Evolutionary conservation across 2,888 invertebrate species (phyloP).

Genomic region (Augiades crinisus): DNA sequence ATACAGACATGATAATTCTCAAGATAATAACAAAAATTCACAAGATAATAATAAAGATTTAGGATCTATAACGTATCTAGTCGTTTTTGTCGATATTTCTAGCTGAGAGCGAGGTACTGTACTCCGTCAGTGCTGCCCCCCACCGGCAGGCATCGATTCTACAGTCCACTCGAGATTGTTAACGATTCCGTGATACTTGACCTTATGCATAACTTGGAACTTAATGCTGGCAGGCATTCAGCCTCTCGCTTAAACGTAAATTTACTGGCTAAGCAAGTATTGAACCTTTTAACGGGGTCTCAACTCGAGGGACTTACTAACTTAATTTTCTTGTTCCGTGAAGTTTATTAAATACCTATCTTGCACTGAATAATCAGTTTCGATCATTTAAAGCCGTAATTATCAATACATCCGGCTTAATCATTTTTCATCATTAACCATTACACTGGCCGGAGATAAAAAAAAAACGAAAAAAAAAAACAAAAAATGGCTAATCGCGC

Average conservation of each 20-base stretch:
- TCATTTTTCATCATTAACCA: conserved; percentile 8
- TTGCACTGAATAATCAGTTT: background rate
- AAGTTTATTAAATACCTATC: background rate
- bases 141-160: background rate
- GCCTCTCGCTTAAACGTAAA: too few species aligned
- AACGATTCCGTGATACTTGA: background rate
- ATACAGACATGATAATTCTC: too few species aligned
- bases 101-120: background rate
- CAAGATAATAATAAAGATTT: too few species aligned
- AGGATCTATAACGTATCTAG: background rate
- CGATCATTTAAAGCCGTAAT: background rate
- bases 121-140: background rate
- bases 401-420: background rate
- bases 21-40: too few species aligned
- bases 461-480: too few species aligned
- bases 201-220: background rate
- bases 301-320: too few species aligned
- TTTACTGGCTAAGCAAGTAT: background rate
- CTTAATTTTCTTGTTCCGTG: background rate
- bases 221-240: too few species aligned
- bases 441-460: too few species aligned
- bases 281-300: too few species aligned
- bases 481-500: conserved; percentile 31
- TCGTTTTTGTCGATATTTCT: background rate
- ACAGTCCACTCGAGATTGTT: background rate